These are phyloP conservation scores for Pachyseris speciosa DNA, from an alignment of 64 coral and sea anemone species.

Conservation along the genomic window DNA sequence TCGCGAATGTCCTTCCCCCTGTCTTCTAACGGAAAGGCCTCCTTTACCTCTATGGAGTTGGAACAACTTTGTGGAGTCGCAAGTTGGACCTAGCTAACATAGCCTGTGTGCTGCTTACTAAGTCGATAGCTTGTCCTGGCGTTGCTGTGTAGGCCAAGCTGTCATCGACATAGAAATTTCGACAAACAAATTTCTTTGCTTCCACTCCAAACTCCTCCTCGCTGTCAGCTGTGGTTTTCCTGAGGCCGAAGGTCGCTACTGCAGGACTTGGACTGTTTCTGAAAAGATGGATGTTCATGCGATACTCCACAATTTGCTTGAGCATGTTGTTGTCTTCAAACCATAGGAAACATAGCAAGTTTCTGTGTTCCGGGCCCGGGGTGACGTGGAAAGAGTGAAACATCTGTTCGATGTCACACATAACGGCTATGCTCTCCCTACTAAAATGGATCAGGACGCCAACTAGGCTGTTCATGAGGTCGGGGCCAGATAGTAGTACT, in stretches of 20 bases:
- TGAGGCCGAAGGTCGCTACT: background rate
- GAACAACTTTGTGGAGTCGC: background rate
- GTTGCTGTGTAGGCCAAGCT: background rate
- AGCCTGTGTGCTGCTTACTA: background rate
- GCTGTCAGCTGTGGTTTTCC: background rate
- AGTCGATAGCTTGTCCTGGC: background rate
- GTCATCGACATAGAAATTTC: constrained; percentile 24
- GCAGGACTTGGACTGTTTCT: background rate
- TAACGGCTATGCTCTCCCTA: background rate
- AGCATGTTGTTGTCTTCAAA: background rate
- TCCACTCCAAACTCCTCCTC: background rate
- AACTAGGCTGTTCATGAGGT: constrained; percentile 17
- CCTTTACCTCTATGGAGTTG: background rate
- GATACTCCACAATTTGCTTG: background rate
- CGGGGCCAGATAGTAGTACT: constrained; percentile 2
- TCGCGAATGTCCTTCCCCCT: background rate
- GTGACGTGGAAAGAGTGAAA: constrained; percentile 14
- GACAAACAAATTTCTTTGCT: background rate
- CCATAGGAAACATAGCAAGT: background rate
- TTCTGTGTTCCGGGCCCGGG: background rate
- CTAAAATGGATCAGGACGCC: background rate
- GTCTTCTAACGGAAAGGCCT: constrained; percentile 16
- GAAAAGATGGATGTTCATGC: background rate
- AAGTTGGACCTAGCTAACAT: background rate
- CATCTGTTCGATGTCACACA: constrained; percentile 32